Evolutionary conservation across 2,888 invertebrate species (phyloP).

Genomic region (Pyrochroa serraticornis): DNA sequence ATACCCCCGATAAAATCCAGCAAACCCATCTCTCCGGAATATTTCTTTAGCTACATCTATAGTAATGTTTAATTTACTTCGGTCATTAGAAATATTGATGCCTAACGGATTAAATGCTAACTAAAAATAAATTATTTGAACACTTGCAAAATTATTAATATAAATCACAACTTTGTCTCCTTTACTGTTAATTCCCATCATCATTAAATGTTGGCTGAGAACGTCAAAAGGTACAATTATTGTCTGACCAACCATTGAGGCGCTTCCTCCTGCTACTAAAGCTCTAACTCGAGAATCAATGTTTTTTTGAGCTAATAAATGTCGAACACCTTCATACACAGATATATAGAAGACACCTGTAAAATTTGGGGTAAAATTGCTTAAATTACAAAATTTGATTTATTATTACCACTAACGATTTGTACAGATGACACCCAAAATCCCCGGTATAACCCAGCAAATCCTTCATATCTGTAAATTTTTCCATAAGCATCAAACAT

Average conservation of each 20-base stretch:
- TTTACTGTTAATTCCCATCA: constrained; percentile 68
- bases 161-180: constrained; percentile 43
- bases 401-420: constrained; percentile 56
- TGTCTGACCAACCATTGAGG: constrained; percentile 92
- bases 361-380: constrained; percentile 27
- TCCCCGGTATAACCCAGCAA: constrained; percentile 87
- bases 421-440: constrained; percentile 92
- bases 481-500: constrained; percentile 89
- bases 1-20: constrained; percentile 94
- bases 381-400: background rate
- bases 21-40: constrained; percentile 78
- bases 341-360: constrained; percentile 91
- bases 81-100: constrained; percentile 56
- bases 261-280: constrained; percentile 86
- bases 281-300: constrained; percentile 74
- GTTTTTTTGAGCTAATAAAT: constrained; percentile 73
- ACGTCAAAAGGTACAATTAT: constrained; percentile 97
- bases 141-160: constrained; percentile 4
- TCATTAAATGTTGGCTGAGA: constrained; percentile 95
- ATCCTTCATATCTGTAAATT: constrained; percentile 84
- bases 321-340: constrained; percentile 90
- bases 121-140: constrained; percentile 35
- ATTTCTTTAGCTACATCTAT: constrained; percentile 78
- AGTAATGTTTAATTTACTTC: constrained; percentile 72
- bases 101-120: constrained; percentile 75